Evolutionary conservation across 2,113 vertebrate genomes (phyloP).

Genomic region (Hylia prasina): DNA sequence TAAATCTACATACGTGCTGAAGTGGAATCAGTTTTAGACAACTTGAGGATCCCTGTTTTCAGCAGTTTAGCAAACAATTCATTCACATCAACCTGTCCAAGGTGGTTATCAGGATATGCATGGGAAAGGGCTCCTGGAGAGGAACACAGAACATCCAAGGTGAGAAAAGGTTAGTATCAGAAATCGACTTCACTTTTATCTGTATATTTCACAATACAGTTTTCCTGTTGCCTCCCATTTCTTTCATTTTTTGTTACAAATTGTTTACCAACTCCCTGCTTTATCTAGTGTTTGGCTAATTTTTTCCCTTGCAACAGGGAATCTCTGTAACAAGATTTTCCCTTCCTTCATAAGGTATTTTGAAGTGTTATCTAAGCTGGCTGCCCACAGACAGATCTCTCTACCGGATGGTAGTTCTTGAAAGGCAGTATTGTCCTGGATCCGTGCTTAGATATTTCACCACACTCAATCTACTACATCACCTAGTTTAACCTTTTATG

Average conservation of each 20-base stretch:
- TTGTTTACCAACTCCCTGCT: background rate
- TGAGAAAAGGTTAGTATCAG: background rate
- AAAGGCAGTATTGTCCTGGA: background rate
- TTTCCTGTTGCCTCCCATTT: background rate
- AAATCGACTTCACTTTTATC: background rate
- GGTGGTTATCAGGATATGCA: slow-evolving; percentile 88
- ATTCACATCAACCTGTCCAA: slow-evolving; percentile 95
- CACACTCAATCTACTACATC: background rate
- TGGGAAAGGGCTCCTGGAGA: slow-evolving; percentile 65
- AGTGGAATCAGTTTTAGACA: slow-evolving; percentile 73
- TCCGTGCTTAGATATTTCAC: background rate
- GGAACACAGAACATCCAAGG: background rate
- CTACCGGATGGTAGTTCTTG: too few species aligned
- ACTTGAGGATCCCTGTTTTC: slow-evolving; percentile 89
- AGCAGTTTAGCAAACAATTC: slow-evolving; percentile 92
- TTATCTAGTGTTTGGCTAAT: background rate
- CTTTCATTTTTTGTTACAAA: background rate
- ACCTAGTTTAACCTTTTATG: background rate
- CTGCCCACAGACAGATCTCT: background rate
- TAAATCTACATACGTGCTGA: slow-evolving; percentile 63
- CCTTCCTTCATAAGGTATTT: background rate
- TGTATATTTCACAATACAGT: background rate
- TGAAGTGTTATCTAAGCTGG: background rate
- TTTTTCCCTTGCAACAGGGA: background rate
- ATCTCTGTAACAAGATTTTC: background rate